phyloP scores from a whole-genome alignment of 2,888 invertebrate genomes.

The Latrodectus hesperus region DNA sequence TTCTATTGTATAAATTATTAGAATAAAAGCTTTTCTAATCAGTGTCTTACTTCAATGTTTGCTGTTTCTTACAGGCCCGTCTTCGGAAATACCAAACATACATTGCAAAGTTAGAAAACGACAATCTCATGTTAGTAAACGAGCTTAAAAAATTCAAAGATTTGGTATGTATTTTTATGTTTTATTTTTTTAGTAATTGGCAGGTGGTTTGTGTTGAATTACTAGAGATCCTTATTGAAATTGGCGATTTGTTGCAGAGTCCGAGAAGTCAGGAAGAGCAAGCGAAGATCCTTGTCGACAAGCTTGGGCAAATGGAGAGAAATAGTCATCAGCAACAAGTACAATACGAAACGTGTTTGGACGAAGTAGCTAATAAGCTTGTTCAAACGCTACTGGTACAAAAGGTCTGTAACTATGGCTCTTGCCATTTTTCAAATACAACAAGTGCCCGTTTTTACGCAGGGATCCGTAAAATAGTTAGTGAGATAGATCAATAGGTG shows the following conservation, averaged over 20 bases:
- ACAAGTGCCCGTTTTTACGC: not conserved
- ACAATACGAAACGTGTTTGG: conserved; percentile 83
- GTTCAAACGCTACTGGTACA: conserved; percentile 88
- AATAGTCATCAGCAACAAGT: conserved; percentile 82
- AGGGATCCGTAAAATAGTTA: not conserved
- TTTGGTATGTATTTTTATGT: conserved; percentile 55
- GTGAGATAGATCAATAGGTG: not conserved
- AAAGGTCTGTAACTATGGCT: conserved; percentile 79
- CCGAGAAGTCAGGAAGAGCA: conserved; percentile 61
- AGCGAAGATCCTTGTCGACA: conserved; percentile 51
- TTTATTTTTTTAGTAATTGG: too few relatives aligned
- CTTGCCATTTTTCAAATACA: not conserved
- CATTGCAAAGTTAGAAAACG: conserved; percentile 70
- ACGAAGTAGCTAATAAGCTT: conserved; percentile 88
- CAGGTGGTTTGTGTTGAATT: too few relatives aligned
- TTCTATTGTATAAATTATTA: too few relatives aligned
- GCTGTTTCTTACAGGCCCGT: conserved; percentile 50
- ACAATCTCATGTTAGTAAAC: conserved; percentile 70
- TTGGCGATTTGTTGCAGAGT: conserved; percentile 26
- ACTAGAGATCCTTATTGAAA: too few relatives aligned
- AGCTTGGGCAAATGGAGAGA: conserved; percentile 76
- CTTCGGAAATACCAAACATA: conserved; percentile 70
- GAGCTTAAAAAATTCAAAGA: conserved; percentile 71
- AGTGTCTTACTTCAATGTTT: too few relatives aligned
- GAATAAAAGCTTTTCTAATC: too few relatives aligned